These are phyloP conservation scores for Trissoscelio sp. DNA, from an alignment of 2,888 invertebrate species.

Conservation along the genomic window DNA sequence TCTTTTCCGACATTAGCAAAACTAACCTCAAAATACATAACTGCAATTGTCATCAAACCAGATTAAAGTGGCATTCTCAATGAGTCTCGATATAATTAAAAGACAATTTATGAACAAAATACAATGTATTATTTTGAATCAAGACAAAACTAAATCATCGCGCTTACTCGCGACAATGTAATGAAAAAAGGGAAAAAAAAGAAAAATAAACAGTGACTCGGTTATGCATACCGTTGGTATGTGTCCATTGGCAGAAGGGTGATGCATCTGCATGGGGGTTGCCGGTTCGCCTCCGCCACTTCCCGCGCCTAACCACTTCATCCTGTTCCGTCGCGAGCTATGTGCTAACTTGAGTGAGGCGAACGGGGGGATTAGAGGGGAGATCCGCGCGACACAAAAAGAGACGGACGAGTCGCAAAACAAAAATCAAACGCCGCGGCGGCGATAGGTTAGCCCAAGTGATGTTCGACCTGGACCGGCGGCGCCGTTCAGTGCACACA, in stretches of 20 bases:
- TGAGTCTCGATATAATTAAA: no score
- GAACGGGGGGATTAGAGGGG: constrained; percentile 10
- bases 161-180: background rate
- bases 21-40: constrained; percentile 25
- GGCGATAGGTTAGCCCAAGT: constrained; percentile 56
- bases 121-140: no score
- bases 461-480: constrained; percentile 32
- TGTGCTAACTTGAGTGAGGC: constrained; percentile 24
- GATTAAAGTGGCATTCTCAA: background rate
- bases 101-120: no score
- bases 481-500: constrained; percentile 20
- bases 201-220: background rate
- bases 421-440: constrained; percentile 53
- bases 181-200: constrained; percentile 1
- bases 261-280: constrained; percentile 82
- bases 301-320: constrained; percentile 85
- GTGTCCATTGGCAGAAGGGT: constrained; percentile 82
- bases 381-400: constrained; percentile 34
- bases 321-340: constrained; percentile 71
- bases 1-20: background rate
- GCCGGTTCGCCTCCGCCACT: constrained; percentile 88
- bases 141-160: background rate
- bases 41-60: background rate
- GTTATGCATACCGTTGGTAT: constrained; percentile 80
- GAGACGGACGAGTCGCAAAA: constrained; percentile 55